Conservation (phyloP, 2,113 vertebrate species). For the Silurus meridionalis region DNA sequence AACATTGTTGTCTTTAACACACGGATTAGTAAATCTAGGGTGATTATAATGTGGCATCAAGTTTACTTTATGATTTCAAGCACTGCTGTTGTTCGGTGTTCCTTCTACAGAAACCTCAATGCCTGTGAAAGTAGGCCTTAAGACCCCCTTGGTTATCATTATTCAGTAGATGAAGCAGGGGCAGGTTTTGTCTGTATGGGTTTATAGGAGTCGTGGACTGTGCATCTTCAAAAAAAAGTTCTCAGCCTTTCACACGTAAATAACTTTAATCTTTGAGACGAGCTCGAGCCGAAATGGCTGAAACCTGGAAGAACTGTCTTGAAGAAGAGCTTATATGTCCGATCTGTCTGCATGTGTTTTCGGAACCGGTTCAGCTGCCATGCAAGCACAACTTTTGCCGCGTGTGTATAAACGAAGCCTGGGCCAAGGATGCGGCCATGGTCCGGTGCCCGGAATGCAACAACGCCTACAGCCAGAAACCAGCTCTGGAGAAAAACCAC, state of each 20-base stretch:
- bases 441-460: slow-evolving; percentile 97
- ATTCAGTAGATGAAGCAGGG: slow-evolving; percentile 1
- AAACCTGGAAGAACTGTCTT: slow-evolving; percentile 97
- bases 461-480: slow-evolving; percentile 94
- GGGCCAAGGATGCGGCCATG: slow-evolving; percentile 87
- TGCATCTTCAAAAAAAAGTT: not conserved
- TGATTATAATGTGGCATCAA: slow-evolving; percentile 34
- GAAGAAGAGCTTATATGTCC: slow-evolving; percentile 98
- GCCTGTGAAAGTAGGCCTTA: slow-evolving; percentile 19
- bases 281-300: slow-evolving; percentile 77
- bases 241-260: not conserved
- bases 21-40: slow-evolving; percentile 29
- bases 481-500: slow-evolving; percentile 93
- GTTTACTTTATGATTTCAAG: slow-evolving; percentile 13
- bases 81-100: not conserved
- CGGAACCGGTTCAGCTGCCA: slow-evolving; percentile 93
- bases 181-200: slow-evolving; percentile 23
- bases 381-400: slow-evolving; percentile 99
- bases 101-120: slow-evolving; percentile 13
- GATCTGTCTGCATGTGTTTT: slow-evolving; percentile 95
- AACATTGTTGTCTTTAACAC: slow-evolving; percentile 5
- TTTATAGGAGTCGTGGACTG: not conserved
- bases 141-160: not conserved
- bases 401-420: slow-evolving; percentile 95
- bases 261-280: not conserved